phyloP scores from a whole-genome alignment of 2,113 vertebrate genomes.

The Lethenteron reissneri region DNA sequence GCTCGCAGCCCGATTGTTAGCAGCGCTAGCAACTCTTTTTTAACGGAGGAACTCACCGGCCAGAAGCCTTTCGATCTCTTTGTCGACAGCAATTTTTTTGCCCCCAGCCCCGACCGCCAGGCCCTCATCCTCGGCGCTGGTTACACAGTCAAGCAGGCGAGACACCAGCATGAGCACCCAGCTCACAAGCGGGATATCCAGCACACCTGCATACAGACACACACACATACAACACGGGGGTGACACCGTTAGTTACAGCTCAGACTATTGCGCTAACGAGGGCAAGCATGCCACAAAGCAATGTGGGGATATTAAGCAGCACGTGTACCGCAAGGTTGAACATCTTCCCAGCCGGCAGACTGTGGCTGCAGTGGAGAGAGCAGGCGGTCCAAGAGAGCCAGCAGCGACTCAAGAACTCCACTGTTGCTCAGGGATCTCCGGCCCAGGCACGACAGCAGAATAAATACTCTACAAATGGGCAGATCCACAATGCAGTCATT shows the following conservation, averaged over 20 bases:
- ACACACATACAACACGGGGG: too few relatives aligned
- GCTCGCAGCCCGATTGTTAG: too few relatives aligned
- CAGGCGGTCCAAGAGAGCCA: slow-evolving; percentile 77
- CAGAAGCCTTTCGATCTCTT: slow-evolving; percentile 59
- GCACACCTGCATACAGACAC: slow-evolving; percentile 30
- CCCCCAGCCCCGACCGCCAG: slow-evolving; percentile 35
- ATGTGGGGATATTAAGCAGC: background rate
- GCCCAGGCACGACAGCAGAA: slow-evolving; percentile 94
- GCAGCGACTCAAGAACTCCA: slow-evolving; percentile 77
- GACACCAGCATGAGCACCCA: slow-evolving; percentile 98
- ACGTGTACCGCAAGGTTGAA: background rate
- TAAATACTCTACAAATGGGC: slow-evolving; percentile 53
- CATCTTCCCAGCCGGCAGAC: slow-evolving; percentile 16
- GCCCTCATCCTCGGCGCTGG: slow-evolving; percentile 74
- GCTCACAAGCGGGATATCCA: slow-evolving; percentile 97
- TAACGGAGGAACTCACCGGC: slow-evolving; percentile 30
- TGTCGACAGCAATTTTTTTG: slow-evolving; percentile 72
- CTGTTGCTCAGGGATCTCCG: slow-evolving; percentile 93
- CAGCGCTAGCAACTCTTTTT: too few relatives aligned
- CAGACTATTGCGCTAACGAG: too few relatives aligned
- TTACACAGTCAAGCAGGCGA: slow-evolving; percentile 74
- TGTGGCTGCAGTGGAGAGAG: slow-evolving; percentile 73
- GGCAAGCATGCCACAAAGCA: background rate
- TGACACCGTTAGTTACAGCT: too few relatives aligned
- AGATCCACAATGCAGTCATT: background rate